Percentiles rank a stretch among this genome's conserved stretches.
phyloP scores from a whole-genome alignment of 2,888 invertebrate genomes.

The Drosophila incognita region DNA sequence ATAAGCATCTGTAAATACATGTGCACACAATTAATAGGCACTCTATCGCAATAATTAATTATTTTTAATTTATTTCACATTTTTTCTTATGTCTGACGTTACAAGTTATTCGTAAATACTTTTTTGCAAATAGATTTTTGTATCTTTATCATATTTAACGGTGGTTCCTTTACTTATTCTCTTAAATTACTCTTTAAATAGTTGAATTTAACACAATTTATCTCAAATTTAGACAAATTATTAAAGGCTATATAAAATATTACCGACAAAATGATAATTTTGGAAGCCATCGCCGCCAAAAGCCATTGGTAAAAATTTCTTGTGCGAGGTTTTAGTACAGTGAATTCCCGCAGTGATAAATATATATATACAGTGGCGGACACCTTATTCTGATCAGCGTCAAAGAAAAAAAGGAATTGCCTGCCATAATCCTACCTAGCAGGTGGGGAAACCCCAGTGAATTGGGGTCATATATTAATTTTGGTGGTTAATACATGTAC shows the following conservation, averaged over 20 bases:
- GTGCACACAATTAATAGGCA: neutral
- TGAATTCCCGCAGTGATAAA: constrained; percentile 48
- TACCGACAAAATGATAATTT: neutral
- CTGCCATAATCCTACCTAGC: too few species aligned
- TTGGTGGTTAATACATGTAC: too few species aligned
- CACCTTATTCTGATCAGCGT: too few species aligned
- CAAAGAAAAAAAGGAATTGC: too few species aligned
- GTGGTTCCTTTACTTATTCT: fast-evolving
- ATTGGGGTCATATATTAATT: too few species aligned
- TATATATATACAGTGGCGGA: too few species aligned
- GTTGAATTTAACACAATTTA: neutral
- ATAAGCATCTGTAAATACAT: neutral
- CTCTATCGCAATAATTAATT: neutral
- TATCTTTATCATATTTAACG: too few species aligned
- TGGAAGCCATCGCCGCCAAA: neutral
- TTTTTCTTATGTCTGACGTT: neutral
- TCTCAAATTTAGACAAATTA: neutral
- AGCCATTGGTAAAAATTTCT: constrained; percentile 27
- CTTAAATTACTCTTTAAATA: too few species aligned
- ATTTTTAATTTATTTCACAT: neutral
- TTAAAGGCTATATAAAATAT: neutral
- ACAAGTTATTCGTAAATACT: neutral
- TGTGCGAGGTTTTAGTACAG: constrained; percentile 50
- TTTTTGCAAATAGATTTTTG: too few species aligned
- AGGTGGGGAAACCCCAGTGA: too few species aligned